phyloP scores from a whole-genome alignment of 2,888 invertebrate species.

The Poecilus cupreus region DNA sequence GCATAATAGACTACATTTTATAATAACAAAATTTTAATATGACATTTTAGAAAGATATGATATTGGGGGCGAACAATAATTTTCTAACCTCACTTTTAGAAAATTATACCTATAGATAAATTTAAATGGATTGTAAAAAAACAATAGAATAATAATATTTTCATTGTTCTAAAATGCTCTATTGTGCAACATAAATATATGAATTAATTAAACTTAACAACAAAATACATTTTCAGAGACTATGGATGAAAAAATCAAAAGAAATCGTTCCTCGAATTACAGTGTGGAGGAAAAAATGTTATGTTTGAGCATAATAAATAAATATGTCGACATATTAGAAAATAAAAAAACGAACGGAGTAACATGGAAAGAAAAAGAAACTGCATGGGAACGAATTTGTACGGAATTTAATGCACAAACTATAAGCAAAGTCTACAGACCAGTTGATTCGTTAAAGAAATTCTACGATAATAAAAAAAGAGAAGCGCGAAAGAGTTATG shows the following conservation, averaged over 20 bases:
- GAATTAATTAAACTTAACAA: too few species aligned
- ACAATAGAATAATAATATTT: too few species aligned
- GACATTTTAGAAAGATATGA: too few species aligned
- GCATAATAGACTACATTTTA: too few species aligned
- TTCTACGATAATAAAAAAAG: slow-evolving; percentile 8
- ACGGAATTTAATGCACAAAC: not conserved
- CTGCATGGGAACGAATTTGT: too few species aligned
- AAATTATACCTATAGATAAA: too few species aligned
- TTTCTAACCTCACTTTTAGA: too few species aligned
- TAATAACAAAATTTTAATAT: too few species aligned
- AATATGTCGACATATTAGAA: not conserved
- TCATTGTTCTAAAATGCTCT: too few species aligned
- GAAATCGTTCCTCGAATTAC: not conserved
- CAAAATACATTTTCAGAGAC: slow-evolving; percentile 55
- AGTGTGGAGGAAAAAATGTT: not conserved
- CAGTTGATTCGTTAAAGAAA: not conserved
- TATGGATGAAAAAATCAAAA: not conserved
- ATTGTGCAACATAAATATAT: too few species aligned
- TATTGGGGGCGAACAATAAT: too few species aligned
- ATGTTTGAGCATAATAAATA: not conserved
- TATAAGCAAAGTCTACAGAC: not conserved
- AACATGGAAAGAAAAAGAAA: not conserved
- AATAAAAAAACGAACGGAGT: not conserved
- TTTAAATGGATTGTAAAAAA: too few species aligned
- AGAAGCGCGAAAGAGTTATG: not conserved